Percentiles rank a stretch among this genome's conserved stretches.
These are phyloP conservation scores for Ornithorhynchus anatinus DNA, from an alignment of 2,113 vertebrate genomes.

Conservation along the genomic window DNA sequence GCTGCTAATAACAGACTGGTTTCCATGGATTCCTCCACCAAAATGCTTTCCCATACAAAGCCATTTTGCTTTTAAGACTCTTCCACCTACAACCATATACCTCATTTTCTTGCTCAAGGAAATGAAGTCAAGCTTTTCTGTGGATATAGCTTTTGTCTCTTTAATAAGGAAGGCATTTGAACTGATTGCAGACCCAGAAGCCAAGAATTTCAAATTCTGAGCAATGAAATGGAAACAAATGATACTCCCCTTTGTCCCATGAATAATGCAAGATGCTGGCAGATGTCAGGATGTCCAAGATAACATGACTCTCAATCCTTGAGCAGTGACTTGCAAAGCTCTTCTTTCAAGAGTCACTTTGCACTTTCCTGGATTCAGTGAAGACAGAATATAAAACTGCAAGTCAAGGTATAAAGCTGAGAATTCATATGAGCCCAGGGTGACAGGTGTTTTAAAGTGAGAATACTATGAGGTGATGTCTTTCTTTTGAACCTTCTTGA, in stretches of 20 bases:
- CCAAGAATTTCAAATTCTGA: not conserved
- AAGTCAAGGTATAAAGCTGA: not conserved
- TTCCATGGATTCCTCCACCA: not conserved
- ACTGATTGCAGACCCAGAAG: not conserved
- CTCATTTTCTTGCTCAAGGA: not conserved
- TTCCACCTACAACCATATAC: not conserved
- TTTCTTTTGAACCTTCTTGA: conserved; percentile 42
- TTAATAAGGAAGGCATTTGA: not conserved
- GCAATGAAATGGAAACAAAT: not conserved
- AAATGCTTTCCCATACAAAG: not conserved
- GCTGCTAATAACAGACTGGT: not conserved
- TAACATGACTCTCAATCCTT: not conserved
- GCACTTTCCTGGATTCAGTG: not conserved
- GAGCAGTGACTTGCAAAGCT: not conserved
- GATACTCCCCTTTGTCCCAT: not conserved
- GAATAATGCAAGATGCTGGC: not conserved
- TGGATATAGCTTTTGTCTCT: not conserved
- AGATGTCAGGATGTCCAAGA: not conserved
- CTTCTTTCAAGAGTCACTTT: not conserved
- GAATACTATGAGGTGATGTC: conserved; percentile 6
- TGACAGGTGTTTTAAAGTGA: not conserved
- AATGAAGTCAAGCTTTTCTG: not conserved
- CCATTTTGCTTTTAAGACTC: not conserved
- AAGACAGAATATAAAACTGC: not conserved
- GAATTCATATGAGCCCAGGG: not conserved